These are phyloP conservation scores for Eurypyga helias DNA, from an alignment of 2,113 vertebrate genomes.

Conservation along the genomic window DNA sequence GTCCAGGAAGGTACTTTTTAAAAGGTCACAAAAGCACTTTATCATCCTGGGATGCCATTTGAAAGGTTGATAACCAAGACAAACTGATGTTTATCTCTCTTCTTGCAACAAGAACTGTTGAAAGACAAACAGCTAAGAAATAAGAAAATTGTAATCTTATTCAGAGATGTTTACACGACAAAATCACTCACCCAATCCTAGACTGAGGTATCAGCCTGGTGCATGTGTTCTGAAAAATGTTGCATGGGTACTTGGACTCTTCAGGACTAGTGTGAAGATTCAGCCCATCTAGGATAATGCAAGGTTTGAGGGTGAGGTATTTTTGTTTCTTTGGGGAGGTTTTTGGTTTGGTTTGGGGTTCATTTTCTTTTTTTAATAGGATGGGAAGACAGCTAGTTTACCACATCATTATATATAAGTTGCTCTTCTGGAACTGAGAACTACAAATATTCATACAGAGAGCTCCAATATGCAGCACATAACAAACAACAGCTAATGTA, in stretches of 20 bases:
- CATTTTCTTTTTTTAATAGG: background rate
- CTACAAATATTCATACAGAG: background rate
- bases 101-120: background rate
- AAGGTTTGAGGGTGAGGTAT: rapidly evolving
- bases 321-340: background rate
- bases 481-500: background rate
- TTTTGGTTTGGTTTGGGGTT: background rate
- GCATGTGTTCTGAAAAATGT: conserved; percentile 17
- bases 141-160: conserved; percentile 9
- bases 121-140: background rate
- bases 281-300: background rate
- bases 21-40: background rate
- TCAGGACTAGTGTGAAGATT: background rate
- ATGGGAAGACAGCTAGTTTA: background rate
- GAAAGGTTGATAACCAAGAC: background rate
- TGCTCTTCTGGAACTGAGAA: background rate
- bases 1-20: background rate
- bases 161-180: background rate
- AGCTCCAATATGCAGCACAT: background rate
- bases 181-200: background rate
- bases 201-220: background rate
- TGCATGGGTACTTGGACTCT: background rate
- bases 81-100: background rate
- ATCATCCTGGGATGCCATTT: background rate
- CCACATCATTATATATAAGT: background rate